phyloP scores from a whole-genome alignment of 2,797 vertebrate species.

The Sebastes alutus region DNA sequence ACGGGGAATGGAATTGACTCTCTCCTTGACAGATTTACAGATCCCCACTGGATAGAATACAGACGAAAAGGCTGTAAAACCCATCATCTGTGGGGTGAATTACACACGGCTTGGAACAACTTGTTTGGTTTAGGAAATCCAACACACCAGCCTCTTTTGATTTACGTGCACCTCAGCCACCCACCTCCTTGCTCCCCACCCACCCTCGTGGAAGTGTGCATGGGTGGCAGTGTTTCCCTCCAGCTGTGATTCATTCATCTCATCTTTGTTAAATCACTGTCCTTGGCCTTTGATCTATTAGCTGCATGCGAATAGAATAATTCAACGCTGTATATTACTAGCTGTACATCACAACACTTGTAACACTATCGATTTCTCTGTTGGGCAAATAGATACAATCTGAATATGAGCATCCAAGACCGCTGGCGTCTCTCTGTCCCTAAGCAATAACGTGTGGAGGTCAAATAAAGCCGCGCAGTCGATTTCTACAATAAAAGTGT shows the following conservation, averaged over 20 bases:
- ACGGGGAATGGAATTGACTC: constrained; percentile 79
- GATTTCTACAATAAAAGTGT: constrained; percentile 71
- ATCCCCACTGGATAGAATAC: constrained; percentile 81
- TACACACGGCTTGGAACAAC: constrained; percentile 81
- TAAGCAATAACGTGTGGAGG: constrained; percentile 75
- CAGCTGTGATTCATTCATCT: constrained; percentile 39
- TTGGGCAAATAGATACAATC: constrained; percentile 51
- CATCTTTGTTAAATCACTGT: constrained; percentile 37
- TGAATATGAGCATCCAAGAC: constrained; percentile 59
- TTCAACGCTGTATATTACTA: constrained; percentile 51
- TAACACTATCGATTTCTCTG: constrained; percentile 46
- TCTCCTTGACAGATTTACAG: constrained; percentile 85
- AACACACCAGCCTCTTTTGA: constrained; percentile 66
- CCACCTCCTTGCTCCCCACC: constrained; percentile 4
- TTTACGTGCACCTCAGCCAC: constrained; percentile 65
- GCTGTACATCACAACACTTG: constrained; percentile 17
- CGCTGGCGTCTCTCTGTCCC: constrained; percentile 61
- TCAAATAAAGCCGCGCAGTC: constrained; percentile 68
- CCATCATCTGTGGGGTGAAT: constrained; percentile 84
- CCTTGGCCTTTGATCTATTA: constrained; percentile 53
- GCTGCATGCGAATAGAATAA: constrained; percentile 34
- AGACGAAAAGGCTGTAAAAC: constrained; percentile 81
- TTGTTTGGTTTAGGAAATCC: constrained; percentile 83
- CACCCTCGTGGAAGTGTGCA: constrained; percentile 15
- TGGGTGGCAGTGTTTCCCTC: constrained; percentile 36